These are phyloP conservation scores for Pagetopsis macropterus DNA, from an alignment of 2,797 vertebrate species.

Conservation along the genomic window DNA sequence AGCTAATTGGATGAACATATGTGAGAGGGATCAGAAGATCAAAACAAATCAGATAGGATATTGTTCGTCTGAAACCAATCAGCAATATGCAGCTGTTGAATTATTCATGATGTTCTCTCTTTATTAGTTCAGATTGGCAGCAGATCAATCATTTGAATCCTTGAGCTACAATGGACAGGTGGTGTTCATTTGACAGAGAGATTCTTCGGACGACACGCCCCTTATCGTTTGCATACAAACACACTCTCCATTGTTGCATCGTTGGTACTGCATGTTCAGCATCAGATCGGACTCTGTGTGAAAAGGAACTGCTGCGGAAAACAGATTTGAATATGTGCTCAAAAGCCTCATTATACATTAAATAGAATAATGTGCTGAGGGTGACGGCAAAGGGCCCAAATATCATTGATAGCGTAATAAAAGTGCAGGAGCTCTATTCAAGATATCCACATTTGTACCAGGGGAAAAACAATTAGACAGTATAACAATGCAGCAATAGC, in stretches of 20 bases:
- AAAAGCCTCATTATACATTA: conserved; percentile 49
- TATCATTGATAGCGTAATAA: neutral
- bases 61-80: neutral
- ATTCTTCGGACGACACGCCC: neutral
- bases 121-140: conserved; percentile 2
- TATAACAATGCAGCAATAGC: neutral
- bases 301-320: conserved; percentile 17
- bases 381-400: conserved; percentile 19
- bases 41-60: neutral
- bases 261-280: neutral
- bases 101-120: neutral
- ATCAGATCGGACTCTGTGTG: conserved; percentile 16
- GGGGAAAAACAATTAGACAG: neutral
- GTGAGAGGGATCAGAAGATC: neutral
- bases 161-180: neutral
- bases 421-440: conserved; percentile 28
- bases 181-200: neutral
- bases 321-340: conserved; percentile 27
- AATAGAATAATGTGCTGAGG: conserved; percentile 2
- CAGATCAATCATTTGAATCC: neutral
- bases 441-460: neutral
- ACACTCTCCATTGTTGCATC: neutral
- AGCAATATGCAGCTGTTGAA: neutral
- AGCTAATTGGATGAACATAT: neutral
- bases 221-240: neutral